Percentiles rank a stretch among this genome's conserved stretches.
Conservation (phyloP, 2,797 vertebrate genomes). For the Megalops cyprinoides region DNA sequence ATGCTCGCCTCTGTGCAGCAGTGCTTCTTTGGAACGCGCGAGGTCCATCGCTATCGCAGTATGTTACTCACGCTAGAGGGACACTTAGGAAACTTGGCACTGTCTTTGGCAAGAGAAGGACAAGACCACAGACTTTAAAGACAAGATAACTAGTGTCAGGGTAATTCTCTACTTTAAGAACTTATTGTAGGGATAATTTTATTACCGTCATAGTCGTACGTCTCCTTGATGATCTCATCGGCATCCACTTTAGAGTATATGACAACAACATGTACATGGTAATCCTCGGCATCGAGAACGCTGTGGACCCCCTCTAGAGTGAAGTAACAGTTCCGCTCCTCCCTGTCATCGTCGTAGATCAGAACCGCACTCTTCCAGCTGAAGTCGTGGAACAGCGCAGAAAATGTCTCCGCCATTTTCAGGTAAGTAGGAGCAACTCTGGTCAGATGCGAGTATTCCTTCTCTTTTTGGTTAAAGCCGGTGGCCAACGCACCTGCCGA, state of each 20-base stretch:
- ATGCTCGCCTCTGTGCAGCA: no score
- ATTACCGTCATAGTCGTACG: slow-evolving; percentile 69
- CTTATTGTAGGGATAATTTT: not conserved
- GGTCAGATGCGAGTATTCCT: slow-evolving; percentile 89
- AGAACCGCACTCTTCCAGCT: slow-evolving; percentile 84
- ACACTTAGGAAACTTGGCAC: no score
- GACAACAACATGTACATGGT: slow-evolving; percentile 67
- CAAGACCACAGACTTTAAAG: not conserved
- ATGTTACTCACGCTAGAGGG: no score
- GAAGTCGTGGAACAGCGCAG: slow-evolving; percentile 85
- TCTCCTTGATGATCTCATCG: slow-evolving; percentile 76
- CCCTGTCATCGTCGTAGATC: slow-evolving; percentile 84
- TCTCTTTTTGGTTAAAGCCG: slow-evolving; percentile 80
- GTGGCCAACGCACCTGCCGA: slow-evolving; percentile 91
- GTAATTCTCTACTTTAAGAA: not conserved
- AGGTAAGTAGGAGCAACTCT: slow-evolving; percentile 90
- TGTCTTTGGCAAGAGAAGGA: not conserved
- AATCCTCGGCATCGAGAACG: slow-evolving; percentile 74
- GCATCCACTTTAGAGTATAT: slow-evolving; percentile 73
- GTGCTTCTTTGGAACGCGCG: no score
- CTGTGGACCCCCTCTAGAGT: slow-evolving; percentile 87
- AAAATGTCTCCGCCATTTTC: slow-evolving; percentile 93
- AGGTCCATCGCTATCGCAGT: no score
- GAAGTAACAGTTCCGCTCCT: slow-evolving; percentile 91
- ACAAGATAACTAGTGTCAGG: not conserved